These are phyloP conservation scores for Luffia ferchaultella DNA, from an alignment of 2,888 invertebrate genomes.

Conservation along the genomic window DNA sequence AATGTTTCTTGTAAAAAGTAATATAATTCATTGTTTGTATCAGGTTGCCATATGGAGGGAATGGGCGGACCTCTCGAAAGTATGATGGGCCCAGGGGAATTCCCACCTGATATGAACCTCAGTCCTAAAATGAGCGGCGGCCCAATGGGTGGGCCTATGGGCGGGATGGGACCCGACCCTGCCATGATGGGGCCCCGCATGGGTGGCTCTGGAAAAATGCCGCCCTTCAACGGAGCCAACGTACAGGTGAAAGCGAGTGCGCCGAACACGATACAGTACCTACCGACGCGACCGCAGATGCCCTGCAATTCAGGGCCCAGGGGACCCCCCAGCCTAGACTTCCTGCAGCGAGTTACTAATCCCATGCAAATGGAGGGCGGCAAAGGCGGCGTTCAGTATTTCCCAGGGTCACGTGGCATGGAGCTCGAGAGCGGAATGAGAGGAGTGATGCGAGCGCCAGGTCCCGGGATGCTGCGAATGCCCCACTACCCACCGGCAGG, in stretches of 20 bases:
- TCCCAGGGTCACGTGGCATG: constrained; percentile 69
- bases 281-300: constrained; percentile 93
- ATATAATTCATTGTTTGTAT: no score
- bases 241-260: constrained; percentile 96
- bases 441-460: constrained; percentile 47
- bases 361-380: constrained; percentile 78
- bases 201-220: constrained; percentile 63
- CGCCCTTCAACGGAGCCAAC: constrained; percentile 72
- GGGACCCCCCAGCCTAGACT: constrained; percentile 88
- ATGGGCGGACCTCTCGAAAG: constrained; percentile 61
- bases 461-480: constrained; percentile 45
- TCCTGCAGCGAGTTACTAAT: constrained; percentile 87
- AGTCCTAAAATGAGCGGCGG: constrained; percentile 73
- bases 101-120: constrained; percentile 63
- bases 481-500: constrained; percentile 40
- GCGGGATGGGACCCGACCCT: constrained; percentile 57
- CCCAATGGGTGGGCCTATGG: constrained; percentile 60
- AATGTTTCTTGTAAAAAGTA: no score
- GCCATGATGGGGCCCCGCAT: constrained; percentile 74
- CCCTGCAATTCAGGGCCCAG: constrained; percentile 74
- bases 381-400: constrained; percentile 74
- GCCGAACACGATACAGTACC: constrained; percentile 97
- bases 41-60: constrained; percentile 63
- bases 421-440: constrained; percentile 59
- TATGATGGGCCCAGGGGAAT: constrained; percentile 61